Conservation (phyloP, 2,113 vertebrate species). For the Myotis brandtii region DNA sequence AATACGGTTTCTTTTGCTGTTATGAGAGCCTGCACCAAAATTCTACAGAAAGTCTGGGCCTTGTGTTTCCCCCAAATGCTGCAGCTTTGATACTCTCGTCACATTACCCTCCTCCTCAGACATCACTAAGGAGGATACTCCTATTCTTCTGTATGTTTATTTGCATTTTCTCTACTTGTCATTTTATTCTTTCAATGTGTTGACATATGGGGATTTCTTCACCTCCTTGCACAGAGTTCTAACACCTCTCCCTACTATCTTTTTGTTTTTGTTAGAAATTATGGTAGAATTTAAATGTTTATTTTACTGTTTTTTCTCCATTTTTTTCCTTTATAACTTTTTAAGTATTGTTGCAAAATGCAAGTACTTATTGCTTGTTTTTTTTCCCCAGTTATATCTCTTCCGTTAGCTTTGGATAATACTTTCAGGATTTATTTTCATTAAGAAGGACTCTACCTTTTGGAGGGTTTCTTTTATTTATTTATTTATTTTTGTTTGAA, state of each 20-base stretch:
- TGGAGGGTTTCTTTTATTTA: neutral
- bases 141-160: neutral
- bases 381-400: neutral
- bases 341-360: neutral
- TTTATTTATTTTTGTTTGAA: neutral
- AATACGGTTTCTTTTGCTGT: neutral
- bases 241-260: neutral
- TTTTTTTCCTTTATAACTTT: neutral
- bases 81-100: neutral
- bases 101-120: neutral
- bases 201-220: neutral
- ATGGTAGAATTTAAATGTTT: neutral
- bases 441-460: neutral
- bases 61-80: neutral
- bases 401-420: neutral
- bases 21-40: constrained; percentile 34
- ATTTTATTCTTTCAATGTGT: neutral
- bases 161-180: constrained; percentile 3
- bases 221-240: neutral
- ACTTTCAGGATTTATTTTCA: constrained; percentile 21
- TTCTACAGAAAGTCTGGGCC: constrained; percentile 16
- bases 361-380: neutral
- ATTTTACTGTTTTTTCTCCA: neutral
- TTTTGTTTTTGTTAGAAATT: constrained; percentile 39
- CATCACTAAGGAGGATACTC: neutral